A percentile compares a stretch with the other conserved stretches of the same genome.
phyloP scores from a whole-genome alignment of 2,797 vertebrate species.

The Pangasius macronema region DNA sequence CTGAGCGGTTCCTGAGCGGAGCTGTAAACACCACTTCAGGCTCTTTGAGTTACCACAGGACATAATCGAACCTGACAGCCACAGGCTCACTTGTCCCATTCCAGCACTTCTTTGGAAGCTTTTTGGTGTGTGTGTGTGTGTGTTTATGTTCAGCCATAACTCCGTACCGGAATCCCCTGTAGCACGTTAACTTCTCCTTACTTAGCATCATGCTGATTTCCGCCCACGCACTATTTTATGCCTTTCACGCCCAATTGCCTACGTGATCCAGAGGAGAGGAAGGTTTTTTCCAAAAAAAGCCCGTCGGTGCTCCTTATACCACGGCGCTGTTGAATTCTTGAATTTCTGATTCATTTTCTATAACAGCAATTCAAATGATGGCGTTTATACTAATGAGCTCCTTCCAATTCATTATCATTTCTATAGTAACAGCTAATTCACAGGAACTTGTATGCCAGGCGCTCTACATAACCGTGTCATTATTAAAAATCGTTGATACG shows the following conservation, averaged over 20 bases:
- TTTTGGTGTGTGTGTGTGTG: slow-evolving; percentile 36
- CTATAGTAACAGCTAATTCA: not conserved
- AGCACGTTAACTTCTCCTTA: slow-evolving; percentile 65
- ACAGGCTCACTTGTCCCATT: slow-evolving; percentile 11
- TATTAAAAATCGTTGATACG: not conserved
- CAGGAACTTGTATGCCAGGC: not conserved
- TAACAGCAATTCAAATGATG: too few relatives aligned
- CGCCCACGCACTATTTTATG: slow-evolving; percentile 70
- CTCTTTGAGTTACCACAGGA: slow-evolving; percentile 10
- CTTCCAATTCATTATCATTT: not conserved
- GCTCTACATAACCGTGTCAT: not conserved
- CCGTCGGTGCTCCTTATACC: not conserved
- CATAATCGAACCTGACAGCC: slow-evolving; percentile 39
- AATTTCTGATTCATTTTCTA: not conserved
- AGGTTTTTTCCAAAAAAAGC: not conserved
- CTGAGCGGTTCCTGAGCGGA: not conserved
- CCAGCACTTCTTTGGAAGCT: slow-evolving; percentile 39
- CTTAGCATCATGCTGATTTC: slow-evolving; percentile 59
- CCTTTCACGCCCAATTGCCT: slow-evolving; percentile 72
- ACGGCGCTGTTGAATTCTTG: not conserved
- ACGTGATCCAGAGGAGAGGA: slow-evolving; percentile 53
- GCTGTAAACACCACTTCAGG: slow-evolving; percentile 44
- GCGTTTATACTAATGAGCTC: not conserved
- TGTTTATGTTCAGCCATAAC: slow-evolving; percentile 64
- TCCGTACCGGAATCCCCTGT: slow-evolving; percentile 63